Percentiles rank a stretch among this genome's conserved stretches.
These are phyloP conservation scores for Boulengeromyrus knoepffleri DNA, from an alignment of 2,113 vertebrate genomes.

Conservation along the genomic window DNA sequence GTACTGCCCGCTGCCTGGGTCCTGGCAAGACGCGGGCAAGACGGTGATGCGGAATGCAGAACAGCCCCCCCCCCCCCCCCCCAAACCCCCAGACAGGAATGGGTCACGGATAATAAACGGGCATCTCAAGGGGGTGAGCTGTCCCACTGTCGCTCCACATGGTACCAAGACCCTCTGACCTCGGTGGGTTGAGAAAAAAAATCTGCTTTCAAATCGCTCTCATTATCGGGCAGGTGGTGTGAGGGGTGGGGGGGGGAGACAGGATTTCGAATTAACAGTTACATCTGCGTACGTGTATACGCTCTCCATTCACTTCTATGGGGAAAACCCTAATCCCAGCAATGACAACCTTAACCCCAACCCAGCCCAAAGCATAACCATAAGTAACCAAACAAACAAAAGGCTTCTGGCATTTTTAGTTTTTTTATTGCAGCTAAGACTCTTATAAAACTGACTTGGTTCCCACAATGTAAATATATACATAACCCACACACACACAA, in stretches of 20 bases:
- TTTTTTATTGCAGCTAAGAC: background rate
- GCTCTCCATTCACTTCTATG: background rate
- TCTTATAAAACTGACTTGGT: background rate
- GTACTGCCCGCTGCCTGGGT: background rate
- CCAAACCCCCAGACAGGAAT: background rate
- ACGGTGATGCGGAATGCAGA: background rate
- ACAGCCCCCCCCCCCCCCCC: background rate
- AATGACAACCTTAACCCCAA: background rate
- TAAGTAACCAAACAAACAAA: background rate
- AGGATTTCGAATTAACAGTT: background rate
- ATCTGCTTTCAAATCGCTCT: background rate
- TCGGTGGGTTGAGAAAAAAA: background rate
- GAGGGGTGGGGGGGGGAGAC: background rate
- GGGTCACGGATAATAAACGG: conserved; percentile 24
- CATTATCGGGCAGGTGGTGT: background rate
- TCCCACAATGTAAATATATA: background rate
- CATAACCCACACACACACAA: background rate
- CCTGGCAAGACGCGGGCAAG: background rate
- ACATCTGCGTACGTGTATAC: background rate
- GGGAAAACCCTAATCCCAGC: background rate
- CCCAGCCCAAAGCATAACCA: background rate
- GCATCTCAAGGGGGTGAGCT: background rate
- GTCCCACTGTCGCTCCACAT: background rate
- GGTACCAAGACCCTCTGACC: background rate
- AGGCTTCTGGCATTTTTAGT: background rate